Base-by-base conservation (phyloP, 2,888 invertebrate genomes). In the Plagodis dolabraria region DNA sequence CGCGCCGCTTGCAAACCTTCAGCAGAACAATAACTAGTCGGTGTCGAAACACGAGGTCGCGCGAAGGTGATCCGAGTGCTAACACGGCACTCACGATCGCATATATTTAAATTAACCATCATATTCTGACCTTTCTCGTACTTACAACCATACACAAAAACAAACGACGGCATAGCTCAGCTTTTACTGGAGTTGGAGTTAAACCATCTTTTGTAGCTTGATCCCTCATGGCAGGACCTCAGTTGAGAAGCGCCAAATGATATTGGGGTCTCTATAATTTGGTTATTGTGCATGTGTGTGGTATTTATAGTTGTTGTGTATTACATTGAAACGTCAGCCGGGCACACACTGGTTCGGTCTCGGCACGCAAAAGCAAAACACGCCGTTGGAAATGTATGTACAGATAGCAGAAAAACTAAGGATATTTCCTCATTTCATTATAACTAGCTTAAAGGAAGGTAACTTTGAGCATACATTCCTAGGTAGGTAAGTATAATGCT, bases 11-110 rank as follows among this genome's bases (percentile, higher is more conserved):
- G 81, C 86, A 79, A 86, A 86, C 89, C 88, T 86, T 86, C 87
- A 79, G 81, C 75, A 79, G 85, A 89, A 90, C 91, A 90, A 89
- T 90, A 87, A 86, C 85, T 85, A 85, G 84, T 82, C 78, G 79
- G 77, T 89, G 89, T 89, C 85, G 89, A 91, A 86, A 89, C 87
- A 75, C 90, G 92, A 91, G 92, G 92, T 92, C 92, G 89, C 75
- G 72, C 86, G 90, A 90, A 92, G 91, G 92, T 92, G 91, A 92
- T 75, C 79, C 82, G 82, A 85, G 79, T 79, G 83, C 85, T 86
- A 86, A 88, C 87, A 84, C 84, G 78, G 74, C 78, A 75, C 82
- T 83, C 90, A 89, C 87, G 85, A 84, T 70, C 68, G 72, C 74
- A 76, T 79, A 74, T 75, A 80, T 77, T 74, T 75, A 72, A 71